Conservation (phyloP, 2,113 vertebrate genomes). For the Brachirus orientalis region DNA sequence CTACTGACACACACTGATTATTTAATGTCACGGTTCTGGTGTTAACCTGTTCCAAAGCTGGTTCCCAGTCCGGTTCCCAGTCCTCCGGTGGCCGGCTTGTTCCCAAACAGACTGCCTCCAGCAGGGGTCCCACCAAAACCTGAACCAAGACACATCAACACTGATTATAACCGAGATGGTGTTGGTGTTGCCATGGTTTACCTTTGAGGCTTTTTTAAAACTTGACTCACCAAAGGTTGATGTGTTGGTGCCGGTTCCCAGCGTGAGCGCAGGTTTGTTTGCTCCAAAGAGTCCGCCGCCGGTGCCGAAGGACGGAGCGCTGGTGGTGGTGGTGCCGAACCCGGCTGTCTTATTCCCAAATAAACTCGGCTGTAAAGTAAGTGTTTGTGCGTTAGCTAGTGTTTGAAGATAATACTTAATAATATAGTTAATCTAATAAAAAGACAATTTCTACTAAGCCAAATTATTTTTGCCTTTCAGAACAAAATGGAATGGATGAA, state of each 20-base stretch:
- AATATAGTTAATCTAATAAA: too few species aligned
- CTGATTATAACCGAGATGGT: background rate
- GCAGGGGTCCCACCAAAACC: slow-evolving; percentile 88
- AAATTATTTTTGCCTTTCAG: too few species aligned
- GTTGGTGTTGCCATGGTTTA: background rate
- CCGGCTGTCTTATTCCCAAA: slow-evolving; percentile 92
- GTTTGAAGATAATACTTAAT: too few species aligned
- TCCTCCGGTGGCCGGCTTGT: slow-evolving; percentile 86
- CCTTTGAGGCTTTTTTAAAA: background rate
- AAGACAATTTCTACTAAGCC: too few species aligned
- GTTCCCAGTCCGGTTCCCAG: slow-evolving; percentile 89
- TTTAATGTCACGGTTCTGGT: fast-evolving
- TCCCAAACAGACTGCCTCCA: slow-evolving; percentile 90
- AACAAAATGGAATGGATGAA: too few species aligned
- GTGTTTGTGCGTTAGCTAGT: too few species aligned
- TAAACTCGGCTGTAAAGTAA: slow-evolving; percentile 84
- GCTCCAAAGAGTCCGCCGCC: slow-evolving; percentile 91
- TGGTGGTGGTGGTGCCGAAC: slow-evolving; percentile 95
- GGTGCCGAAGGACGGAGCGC: slow-evolving; percentile 91
- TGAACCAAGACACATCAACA: slow-evolving; percentile 42
- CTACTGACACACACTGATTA: too few species aligned
- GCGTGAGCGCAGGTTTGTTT: slow-evolving; percentile 81
- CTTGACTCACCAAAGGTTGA: slow-evolving; percentile 81
- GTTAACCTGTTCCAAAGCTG: slow-evolving; percentile 90
- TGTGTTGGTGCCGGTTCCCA: slow-evolving; percentile 83